These are phyloP conservation scores for Lacerta bilineata DNA, from an alignment of 2,797 vertebrate genomes.

Conservation along the genomic window DNA sequence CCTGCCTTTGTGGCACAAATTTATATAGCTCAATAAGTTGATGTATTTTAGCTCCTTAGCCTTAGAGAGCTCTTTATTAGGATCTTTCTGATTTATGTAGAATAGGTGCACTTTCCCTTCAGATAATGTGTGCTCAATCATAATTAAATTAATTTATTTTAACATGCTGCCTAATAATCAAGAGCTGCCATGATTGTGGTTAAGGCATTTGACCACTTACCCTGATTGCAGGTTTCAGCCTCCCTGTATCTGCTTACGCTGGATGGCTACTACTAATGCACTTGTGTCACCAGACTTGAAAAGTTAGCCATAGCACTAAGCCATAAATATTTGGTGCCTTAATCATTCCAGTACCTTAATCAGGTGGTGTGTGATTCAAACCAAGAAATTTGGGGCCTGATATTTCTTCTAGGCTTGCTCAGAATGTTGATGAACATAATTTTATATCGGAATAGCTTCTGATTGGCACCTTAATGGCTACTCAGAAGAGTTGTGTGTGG, in stretches of 20 bases:
- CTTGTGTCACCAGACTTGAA: background rate
- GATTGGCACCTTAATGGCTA: background rate
- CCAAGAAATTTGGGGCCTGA: background rate
- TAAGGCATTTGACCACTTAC: background rate
- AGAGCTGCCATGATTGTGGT: background rate
- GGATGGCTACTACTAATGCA: background rate
- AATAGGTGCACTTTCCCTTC: slow-evolving; percentile 42
- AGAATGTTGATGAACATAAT: background rate
- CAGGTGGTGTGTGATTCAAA: background rate
- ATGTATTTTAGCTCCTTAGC: slow-evolving; percentile 44
- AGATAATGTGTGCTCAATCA: slow-evolving; percentile 49
- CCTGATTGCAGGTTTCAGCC: background rate
- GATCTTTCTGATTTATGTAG: slow-evolving; percentile 44
- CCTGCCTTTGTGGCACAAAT: background rate
- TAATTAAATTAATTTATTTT: slow-evolving; percentile 25
- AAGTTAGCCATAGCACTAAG: background rate
- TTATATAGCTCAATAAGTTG: slow-evolving; percentile 51
- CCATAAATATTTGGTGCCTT: background rate
- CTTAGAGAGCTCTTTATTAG: slow-evolving; percentile 52
- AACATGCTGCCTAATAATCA: slow-evolving; percentile 46
- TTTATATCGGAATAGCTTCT: background rate
- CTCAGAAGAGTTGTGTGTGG: background rate
- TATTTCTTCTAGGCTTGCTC: background rate
- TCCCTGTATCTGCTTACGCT: background rate
- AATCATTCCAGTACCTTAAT: too few relatives aligned